These are phyloP conservation scores for Aradophagus sp. DNA, from an alignment of 1,140 invertebrate species.

Conservation along the genomic window DNA sequence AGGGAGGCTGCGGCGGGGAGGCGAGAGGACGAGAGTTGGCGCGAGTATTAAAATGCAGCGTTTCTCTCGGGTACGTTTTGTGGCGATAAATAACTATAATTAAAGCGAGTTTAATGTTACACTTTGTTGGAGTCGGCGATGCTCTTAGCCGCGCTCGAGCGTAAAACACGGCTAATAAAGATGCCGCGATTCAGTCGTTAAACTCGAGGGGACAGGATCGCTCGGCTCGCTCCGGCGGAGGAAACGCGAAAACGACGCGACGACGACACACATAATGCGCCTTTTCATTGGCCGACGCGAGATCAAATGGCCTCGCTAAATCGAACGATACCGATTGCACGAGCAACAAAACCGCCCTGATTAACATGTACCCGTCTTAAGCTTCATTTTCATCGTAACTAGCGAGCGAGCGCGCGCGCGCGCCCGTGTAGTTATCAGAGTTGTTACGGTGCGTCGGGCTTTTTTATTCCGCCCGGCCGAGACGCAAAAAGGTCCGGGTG, in stretches of 20 bases:
- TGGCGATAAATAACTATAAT: slow-evolving; percentile 56
- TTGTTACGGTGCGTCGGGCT: slow-evolving; percentile 23
- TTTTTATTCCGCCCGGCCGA: slow-evolving; percentile 6
- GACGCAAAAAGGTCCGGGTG: slow-evolving; percentile 18
- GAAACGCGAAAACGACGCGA: slow-evolving; percentile 57
- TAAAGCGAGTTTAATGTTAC: slow-evolving; percentile 54
- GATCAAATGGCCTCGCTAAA: slow-evolving; percentile 54
- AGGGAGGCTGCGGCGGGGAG: slow-evolving; percentile 30
- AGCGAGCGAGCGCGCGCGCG: slow-evolving; percentile 1
- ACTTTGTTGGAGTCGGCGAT: slow-evolving; percentile 47
- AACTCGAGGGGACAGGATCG: slow-evolving; percentile 52
- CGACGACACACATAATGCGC: slow-evolving; percentile 55
- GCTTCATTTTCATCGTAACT: slow-evolving; percentile 29
- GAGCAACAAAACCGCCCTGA: slow-evolving; percentile 38
- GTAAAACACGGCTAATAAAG: slow-evolving; percentile 56
- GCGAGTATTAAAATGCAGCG: slow-evolving; percentile 52
- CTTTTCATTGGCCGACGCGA: slow-evolving; percentile 50
- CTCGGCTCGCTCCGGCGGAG: slow-evolving; percentile 34
- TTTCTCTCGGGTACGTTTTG: slow-evolving; percentile 48
- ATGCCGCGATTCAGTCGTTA: slow-evolving; percentile 58
- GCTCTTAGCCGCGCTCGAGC: slow-evolving; percentile 43
- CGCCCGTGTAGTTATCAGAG: slow-evolving; percentile 25
- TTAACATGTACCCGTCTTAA: slow-evolving; percentile 47
- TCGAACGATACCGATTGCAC: slow-evolving; percentile 59
- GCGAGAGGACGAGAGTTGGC: slow-evolving; percentile 21